Percentiles rank a stretch among this genome's conserved stretches.
Conservation (phyloP, 2,888 invertebrate species). For the Cerastoderma edule region DNA sequence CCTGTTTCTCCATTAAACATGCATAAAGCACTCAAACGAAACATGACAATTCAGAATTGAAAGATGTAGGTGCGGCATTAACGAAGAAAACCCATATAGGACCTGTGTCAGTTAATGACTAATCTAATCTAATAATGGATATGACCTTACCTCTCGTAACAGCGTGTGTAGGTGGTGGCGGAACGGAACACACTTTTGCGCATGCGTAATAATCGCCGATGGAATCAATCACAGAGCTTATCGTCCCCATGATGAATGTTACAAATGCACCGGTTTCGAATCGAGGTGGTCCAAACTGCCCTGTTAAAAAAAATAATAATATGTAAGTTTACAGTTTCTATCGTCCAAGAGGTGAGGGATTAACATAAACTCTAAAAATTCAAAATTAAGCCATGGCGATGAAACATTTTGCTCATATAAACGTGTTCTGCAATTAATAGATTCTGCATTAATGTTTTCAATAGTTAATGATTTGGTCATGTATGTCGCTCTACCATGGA, state of each 20-base stretch:
- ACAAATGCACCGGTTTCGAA: slow-evolving; percentile 62
- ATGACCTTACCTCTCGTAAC: slow-evolving; percentile 87
- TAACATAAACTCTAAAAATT: too few species aligned
- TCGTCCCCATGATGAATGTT: slow-evolving; percentile 65
- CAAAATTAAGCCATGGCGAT: too few species aligned
- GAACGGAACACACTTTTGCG: slow-evolving; percentile 88
- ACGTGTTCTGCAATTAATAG: not conserved
- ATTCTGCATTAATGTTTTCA: not conserved
- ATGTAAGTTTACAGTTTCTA: too few species aligned
- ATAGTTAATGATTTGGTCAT: not conserved
- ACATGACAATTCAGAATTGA: not conserved
- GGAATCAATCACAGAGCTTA: slow-evolving; percentile 66
- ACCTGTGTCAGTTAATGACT: not conserved
- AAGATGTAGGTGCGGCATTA: too few species aligned
- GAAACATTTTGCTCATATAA: too few species aligned
- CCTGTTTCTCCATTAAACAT: not conserved
- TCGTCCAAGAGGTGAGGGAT: too few species aligned
- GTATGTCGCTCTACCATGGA: not conserved
- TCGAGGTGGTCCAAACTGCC: slow-evolving; percentile 69
- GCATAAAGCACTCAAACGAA: not conserved
- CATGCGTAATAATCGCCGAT: slow-evolving; percentile 95
- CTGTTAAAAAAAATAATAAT: slow-evolving; percentile 38
- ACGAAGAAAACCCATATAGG: not conserved
- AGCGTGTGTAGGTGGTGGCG: slow-evolving; percentile 92
- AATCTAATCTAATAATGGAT: not conserved